Conservation (phyloP, 2,888 invertebrate genomes). For the Capitulum mitella region DNA sequence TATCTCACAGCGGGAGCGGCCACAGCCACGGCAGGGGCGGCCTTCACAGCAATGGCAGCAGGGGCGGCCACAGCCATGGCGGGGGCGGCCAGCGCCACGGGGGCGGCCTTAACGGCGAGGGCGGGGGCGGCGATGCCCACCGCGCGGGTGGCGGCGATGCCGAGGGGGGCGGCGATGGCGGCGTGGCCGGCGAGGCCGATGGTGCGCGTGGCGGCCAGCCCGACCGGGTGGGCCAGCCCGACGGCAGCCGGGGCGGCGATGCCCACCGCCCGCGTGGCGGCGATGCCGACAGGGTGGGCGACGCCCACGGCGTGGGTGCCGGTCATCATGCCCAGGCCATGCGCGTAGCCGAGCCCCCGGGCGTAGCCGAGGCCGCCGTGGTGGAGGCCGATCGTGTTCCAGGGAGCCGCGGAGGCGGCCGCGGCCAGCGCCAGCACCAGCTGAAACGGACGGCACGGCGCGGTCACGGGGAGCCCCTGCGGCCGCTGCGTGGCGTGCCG, state of each 20-base stretch:
- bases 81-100: too few relatives aligned
- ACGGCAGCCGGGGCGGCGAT: background rate
- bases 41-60: background rate
- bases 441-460: too few relatives aligned
- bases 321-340: background rate
- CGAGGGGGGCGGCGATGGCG: too few relatives aligned
- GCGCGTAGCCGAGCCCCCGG: too few relatives aligned
- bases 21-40: background rate
- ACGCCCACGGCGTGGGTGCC: background rate
- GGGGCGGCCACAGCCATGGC: background rate
- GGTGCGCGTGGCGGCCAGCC: background rate
- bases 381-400: background rate
- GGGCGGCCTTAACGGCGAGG: too few relatives aligned
- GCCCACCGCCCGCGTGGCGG: background rate
- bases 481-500: too few relatives aligned
- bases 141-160: background rate
- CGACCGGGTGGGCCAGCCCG: background rate
- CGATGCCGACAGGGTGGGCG: background rate
- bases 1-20: constrained; percentile 1
- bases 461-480: too few relatives aligned
- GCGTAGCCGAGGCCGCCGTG: background rate
- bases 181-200: background rate
- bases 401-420: background rate
- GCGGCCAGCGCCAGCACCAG: background rate
- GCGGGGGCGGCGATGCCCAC: background rate